Evolutionary conservation across 2,888 invertebrate species (phyloP).

Genomic region (Scaptomyza flava): DNA sequence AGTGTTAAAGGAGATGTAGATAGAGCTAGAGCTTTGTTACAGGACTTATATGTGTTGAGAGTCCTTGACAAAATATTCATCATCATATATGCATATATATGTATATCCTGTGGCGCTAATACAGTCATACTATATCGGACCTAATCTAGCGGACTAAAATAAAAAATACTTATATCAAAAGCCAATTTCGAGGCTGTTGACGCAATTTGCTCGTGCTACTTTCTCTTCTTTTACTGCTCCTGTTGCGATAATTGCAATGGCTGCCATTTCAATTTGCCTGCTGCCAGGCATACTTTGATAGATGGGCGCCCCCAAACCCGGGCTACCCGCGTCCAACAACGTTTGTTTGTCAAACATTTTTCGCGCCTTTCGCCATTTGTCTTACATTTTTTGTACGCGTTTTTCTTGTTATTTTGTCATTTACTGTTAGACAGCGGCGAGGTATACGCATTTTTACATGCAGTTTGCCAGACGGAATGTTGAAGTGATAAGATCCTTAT

Average conservation of each 20-base stretch:
- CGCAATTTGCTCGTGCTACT: conserved; percentile 5
- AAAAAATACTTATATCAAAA: conserved; percentile 29
- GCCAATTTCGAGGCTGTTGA: conserved; percentile 19
- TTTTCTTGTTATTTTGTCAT: conserved; percentile 7
- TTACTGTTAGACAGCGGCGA: background rate
- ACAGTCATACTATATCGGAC: conserved; percentile 65
- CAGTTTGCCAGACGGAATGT: background rate
- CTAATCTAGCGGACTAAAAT: conserved; percentile 62
- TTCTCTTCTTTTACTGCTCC: conserved; percentile 10
- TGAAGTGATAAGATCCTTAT: too few species aligned
- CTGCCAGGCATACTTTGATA: conserved; percentile 65
- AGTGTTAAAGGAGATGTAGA: conserved; percentile 8
- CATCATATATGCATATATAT: conserved; percentile 4
- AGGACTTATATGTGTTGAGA: conserved; percentile 16
- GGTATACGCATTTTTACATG: background rate
- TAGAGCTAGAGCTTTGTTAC: conserved; percentile 1
- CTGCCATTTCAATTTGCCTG: conserved; percentile 73
- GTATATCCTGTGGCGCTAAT: conserved; percentile 66
- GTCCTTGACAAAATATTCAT: conserved; percentile 36
- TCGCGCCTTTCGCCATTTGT: conserved; percentile 75
- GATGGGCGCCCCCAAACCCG: conserved; percentile 58
- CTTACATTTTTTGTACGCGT: conserved; percentile 27
- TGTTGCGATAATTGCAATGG: conserved; percentile 66
- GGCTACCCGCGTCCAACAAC: conserved; percentile 9
- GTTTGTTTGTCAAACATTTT: conserved; percentile 75